phyloP scores from a whole-genome alignment of 2,888 invertebrate species.

The Drosophila melanocephala region DNA sequence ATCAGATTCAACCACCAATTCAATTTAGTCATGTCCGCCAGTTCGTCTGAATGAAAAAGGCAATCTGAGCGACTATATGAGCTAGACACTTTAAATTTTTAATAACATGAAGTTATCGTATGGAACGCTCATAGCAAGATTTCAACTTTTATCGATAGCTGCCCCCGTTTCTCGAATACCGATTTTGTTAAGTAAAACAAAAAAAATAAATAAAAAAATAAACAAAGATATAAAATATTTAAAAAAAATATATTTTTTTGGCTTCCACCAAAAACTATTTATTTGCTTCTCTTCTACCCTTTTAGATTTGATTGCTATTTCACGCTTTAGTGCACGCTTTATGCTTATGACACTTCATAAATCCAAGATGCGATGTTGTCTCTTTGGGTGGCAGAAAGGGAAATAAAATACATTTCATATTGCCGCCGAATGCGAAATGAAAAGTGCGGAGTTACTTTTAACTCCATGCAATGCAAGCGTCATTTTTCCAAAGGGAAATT shows the following conservation, averaged over 20 bases:
- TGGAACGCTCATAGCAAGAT: background rate
- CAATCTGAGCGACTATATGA: background rate
- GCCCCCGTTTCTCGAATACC: background rate
- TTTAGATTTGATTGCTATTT: constrained; percentile 29
- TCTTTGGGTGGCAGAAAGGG: constrained; percentile 9
- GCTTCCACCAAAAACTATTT: constrained; percentile 11
- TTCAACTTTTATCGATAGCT: background rate
- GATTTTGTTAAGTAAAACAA: background rate
- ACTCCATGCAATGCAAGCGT: constrained; percentile 29
- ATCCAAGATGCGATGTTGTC: constrained; percentile 23
- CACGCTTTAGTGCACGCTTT: constrained; percentile 11
- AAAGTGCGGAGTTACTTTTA: constrained; percentile 2
- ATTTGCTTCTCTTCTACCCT: background rate
- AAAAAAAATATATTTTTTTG: background rate
- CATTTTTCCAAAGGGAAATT: constrained; percentile 49
- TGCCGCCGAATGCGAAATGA: constrained; percentile 20
- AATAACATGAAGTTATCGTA: background rate
- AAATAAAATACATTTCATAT: constrained; percentile 38
- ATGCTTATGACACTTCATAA: constrained; percentile 44
- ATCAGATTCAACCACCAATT: background rate
- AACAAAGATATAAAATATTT: background rate
- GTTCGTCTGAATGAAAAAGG: too few species aligned
- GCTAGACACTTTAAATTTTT: background rate
- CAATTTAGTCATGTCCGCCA: too few species aligned
- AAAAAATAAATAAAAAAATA: background rate